Evolutionary conservation across 2,113 vertebrate genomes (phyloP).

Genomic region (Alosa alosa): DNA sequence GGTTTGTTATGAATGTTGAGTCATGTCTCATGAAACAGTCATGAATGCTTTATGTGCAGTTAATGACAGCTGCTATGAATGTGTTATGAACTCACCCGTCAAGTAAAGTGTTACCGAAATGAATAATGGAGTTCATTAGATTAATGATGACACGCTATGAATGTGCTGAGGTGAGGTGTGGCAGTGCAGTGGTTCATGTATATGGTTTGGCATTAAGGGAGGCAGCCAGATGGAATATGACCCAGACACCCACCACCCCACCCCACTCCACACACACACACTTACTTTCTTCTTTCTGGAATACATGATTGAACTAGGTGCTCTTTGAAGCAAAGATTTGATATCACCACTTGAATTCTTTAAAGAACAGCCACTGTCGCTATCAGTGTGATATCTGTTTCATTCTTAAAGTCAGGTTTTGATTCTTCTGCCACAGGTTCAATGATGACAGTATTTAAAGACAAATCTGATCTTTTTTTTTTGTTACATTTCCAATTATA

Average conservation of each 20-base stretch:
- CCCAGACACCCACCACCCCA: neutral
- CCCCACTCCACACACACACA: neutral
- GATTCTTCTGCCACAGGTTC: neutral
- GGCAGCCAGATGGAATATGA: neutral
- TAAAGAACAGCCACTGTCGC: neutral
- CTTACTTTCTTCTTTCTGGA: neutral
- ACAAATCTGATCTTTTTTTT: neutral
- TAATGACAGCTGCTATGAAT: no score
- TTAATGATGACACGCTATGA: neutral
- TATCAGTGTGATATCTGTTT: neutral
- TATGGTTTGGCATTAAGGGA: neutral
- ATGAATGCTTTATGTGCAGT: no score
- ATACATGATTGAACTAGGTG: neutral
- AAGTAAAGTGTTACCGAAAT: no score
- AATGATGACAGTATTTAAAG: neutral
- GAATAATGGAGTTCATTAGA: neutral
- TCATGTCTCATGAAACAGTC: no score
- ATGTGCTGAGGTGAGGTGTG: neutral
- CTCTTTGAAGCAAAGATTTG: constrained; percentile 2
- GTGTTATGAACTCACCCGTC: no score
- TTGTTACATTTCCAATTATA: neutral
- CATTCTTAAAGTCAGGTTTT: neutral
- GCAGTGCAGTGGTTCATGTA: neutral
- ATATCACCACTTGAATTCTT: neutral
- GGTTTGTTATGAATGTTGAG: no score